A percentile compares a stretch with the other conserved stretches of the same genome.
These are phyloP conservation scores for Apamea crenata DNA, from an alignment of 2,888 invertebrate species.

Conservation along the genomic window DNA sequence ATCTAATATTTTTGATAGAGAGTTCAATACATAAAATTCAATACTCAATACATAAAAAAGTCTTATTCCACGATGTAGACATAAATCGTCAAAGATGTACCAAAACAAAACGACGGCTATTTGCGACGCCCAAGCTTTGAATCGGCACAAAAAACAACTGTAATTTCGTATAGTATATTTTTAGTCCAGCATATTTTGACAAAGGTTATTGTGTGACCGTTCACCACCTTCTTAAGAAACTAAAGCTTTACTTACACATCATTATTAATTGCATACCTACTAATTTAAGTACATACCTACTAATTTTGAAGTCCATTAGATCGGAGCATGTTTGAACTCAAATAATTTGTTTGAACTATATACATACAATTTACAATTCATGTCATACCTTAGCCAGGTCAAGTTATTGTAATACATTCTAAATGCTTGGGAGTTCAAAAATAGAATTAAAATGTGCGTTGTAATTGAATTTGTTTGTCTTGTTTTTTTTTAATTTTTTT, in stretches of 20 bases:
- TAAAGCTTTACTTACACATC: not conserved
- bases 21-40: too few relatives aligned
- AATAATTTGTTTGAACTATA: not conserved
- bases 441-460: not conserved
- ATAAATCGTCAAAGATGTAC: too few relatives aligned
- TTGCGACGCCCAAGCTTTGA: too few relatives aligned
- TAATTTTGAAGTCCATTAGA: constrained; percentile 6
- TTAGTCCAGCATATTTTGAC: not conserved
- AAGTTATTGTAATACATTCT: not conserved
- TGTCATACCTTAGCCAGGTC: not conserved
- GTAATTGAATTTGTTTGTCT: not conserved
- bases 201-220: not conserved
- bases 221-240: not conserved
- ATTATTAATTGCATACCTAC: too few relatives aligned
- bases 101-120: too few relatives aligned
- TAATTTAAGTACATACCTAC: constrained; percentile 6
- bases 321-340: constrained; percentile 6
- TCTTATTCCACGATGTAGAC: too few relatives aligned
- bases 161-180: too few relatives aligned
- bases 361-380: not conserved
- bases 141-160: too few relatives aligned
- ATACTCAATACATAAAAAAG: too few relatives aligned
- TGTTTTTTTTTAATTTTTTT: too few relatives aligned
- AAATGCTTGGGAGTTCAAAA: not conserved
- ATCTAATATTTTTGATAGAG: too few relatives aligned